phyloP scores from a whole-genome alignment of 2,797 vertebrate genomes.

The Catamblyrhynchus diadema region DNA sequence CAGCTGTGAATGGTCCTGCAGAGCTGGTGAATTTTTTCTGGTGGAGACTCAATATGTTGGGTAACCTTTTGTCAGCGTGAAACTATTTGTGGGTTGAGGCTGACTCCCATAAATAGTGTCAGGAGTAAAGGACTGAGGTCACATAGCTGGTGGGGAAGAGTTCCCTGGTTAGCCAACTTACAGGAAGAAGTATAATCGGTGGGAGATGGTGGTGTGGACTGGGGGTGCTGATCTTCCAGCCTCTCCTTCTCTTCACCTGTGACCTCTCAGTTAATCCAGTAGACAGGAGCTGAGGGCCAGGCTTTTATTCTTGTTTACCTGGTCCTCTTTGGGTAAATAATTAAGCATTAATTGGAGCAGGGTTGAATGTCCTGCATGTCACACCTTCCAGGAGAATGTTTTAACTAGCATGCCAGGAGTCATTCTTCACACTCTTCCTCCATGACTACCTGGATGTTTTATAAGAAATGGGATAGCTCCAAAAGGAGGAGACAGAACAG shows the following conservation, averaged over 20 bases:
- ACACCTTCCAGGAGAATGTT: constrained; percentile 43
- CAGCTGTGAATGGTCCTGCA: not conserved
- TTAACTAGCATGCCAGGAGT: constrained; percentile 20
- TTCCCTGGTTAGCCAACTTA: not conserved
- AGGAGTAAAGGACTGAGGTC: not conserved
- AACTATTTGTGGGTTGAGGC: constrained; percentile 44
- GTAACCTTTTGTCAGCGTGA: not conserved
- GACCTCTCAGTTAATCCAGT: not conserved
- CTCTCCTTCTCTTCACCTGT: not conserved
- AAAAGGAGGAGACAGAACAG: not conserved
- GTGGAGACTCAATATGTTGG: not conserved
- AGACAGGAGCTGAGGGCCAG: not conserved
- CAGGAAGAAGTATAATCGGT: not conserved
- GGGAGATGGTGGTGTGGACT: not conserved
- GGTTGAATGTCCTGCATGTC: not conserved
- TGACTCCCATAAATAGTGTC: not conserved
- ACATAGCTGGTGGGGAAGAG: not conserved
- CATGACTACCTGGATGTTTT: not conserved
- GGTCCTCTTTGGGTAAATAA: not conserved
- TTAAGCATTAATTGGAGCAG: constrained; percentile 12
- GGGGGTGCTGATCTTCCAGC: not conserved
- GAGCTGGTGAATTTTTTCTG: constrained; percentile 6
- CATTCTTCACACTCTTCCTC: constrained; percentile 33
- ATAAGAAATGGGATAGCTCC: not conserved
- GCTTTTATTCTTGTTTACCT: constrained; percentile 8